A percentile compares a stretch with the other conserved stretches of the same genome.
Evolutionary conservation across 2,113 vertebrate species (phyloP).

Genomic region (Hirundichthys speculiger): DNA sequence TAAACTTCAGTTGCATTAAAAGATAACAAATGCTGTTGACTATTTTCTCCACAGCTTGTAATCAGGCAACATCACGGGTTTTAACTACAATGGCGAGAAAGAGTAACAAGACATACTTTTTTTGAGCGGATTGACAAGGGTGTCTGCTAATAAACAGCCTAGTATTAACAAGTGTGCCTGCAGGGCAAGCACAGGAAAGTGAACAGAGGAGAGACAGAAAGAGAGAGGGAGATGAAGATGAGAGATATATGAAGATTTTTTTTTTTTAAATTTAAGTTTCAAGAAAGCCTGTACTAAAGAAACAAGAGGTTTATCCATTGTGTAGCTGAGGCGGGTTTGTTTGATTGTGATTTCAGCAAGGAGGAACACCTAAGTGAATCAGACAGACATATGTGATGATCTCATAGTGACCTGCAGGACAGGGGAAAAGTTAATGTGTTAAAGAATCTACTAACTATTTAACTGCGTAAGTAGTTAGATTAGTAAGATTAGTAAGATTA

Average conservation of each 20-base stretch:
- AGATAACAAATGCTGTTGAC: slow-evolving; percentile 19
- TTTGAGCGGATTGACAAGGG: slow-evolving; percentile 39
- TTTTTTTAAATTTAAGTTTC: no score
- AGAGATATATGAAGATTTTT: slow-evolving; percentile 46
- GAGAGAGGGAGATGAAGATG: slow-evolving; percentile 23
- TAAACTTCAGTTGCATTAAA: slow-evolving; percentile 18
- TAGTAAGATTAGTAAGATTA: no score
- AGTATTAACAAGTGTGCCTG: slow-evolving; percentile 58
- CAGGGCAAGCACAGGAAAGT: slow-evolving; percentile 42
- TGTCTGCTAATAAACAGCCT: slow-evolving; percentile 64
- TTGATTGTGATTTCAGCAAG: slow-evolving; percentile 48
- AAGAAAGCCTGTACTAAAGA: slow-evolving; percentile 34
- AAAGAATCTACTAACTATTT: no score
- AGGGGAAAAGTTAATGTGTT: neutral
- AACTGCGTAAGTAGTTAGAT: no score
- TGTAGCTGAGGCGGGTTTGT: slow-evolving; percentile 31
- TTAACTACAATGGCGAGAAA: slow-evolving; percentile 50
- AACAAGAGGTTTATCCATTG: slow-evolving; percentile 54
- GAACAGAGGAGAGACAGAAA: slow-evolving; percentile 18
- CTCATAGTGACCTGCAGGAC: slow-evolving; percentile 25
- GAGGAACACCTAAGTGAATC: slow-evolving; percentile 11
- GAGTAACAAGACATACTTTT: slow-evolving; percentile 39
- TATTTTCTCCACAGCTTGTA: neutral
- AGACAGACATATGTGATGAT: slow-evolving; percentile 36
- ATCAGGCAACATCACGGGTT: neutral